These are phyloP conservation scores for Protosalanx chinensis DNA, from an alignment of 2,797 vertebrate species.

Conservation along the genomic window DNA sequence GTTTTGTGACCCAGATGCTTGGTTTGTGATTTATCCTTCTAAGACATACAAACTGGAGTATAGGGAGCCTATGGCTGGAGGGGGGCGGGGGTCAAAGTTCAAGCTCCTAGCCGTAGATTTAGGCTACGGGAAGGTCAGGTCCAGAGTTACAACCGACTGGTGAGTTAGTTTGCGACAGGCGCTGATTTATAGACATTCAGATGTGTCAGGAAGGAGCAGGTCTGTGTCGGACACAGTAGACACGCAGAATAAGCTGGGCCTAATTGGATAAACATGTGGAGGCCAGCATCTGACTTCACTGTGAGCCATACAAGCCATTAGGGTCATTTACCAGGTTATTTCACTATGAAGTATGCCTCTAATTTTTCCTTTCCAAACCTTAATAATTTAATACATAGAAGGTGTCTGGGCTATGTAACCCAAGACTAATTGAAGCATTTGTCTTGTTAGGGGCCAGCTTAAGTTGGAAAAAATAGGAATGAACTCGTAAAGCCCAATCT, in stretches of 20 bases:
- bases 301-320: constrained; percentile 12
- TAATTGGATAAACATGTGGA: constrained; percentile 26
- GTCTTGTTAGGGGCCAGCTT: constrained; percentile 4
- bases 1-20: constrained; percentile 19
- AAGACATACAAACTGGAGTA: constrained; percentile 1
- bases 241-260: neutral
- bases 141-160: constrained; percentile 36
- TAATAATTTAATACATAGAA: constrained; percentile 36
- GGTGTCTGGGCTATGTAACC: constrained; percentile 10
- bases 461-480: constrained; percentile 7
- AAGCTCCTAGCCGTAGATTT: constrained; percentile 22
- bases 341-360: constrained; percentile 12
- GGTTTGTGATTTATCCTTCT: constrained; percentile 49
- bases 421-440: neutral
- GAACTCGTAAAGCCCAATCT: constrained; percentile 16
- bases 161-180: constrained; percentile 23
- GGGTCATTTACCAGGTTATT: constrained; percentile 21
- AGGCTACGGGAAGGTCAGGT: constrained; percentile 31
- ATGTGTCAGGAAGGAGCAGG: constrained; percentile 25
- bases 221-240: constrained; percentile 18
- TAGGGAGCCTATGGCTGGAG: constrained; percentile 35
- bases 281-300: constrained; percentile 23
- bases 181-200: constrained; percentile 22
- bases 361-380: constrained; percentile 11
- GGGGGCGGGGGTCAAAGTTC: constrained; percentile 30